Conservation (phyloP, 2,888 invertebrate genomes). For the Folsomia manolachei region DNA sequence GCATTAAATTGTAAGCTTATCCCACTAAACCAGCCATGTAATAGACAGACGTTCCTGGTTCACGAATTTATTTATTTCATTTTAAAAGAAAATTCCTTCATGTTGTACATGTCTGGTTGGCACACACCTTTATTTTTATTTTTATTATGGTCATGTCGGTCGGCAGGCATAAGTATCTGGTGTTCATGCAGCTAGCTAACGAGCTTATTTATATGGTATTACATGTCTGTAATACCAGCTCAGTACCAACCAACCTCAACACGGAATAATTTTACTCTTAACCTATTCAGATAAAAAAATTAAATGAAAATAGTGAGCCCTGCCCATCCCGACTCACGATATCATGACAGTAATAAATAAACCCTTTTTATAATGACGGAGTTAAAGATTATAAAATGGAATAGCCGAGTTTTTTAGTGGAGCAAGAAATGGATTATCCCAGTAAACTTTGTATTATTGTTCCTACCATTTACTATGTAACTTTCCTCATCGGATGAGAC, state of each 20-base stretch:
- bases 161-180: background rate
- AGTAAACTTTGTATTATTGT: background rate
- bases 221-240: too few species aligned
- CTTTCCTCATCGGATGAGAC: too few species aligned
- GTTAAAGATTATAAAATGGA: conserved; percentile 17
- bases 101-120: too few species aligned
- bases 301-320: background rate
- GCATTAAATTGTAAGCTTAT: background rate
- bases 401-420: too few species aligned
- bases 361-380: conserved; percentile 9
- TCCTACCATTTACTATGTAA: background rate
- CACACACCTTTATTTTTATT: background rate
- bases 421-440: background rate
- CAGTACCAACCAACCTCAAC: too few species aligned
- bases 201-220: too few species aligned
- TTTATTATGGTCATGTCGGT: too few species aligned
- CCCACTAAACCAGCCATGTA: background rate
- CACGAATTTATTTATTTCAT: background rate
- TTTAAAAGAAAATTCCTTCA: too few species aligned
- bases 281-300: background rate
- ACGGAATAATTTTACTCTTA: background rate
- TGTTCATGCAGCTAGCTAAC: background rate
- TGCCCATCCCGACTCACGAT: conserved; percentile 13
- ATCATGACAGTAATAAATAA: conserved; percentile 19
- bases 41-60: background rate